phyloP scores from a whole-genome alignment of 2,113 vertebrate species.

The Alosa alosa region DNA sequence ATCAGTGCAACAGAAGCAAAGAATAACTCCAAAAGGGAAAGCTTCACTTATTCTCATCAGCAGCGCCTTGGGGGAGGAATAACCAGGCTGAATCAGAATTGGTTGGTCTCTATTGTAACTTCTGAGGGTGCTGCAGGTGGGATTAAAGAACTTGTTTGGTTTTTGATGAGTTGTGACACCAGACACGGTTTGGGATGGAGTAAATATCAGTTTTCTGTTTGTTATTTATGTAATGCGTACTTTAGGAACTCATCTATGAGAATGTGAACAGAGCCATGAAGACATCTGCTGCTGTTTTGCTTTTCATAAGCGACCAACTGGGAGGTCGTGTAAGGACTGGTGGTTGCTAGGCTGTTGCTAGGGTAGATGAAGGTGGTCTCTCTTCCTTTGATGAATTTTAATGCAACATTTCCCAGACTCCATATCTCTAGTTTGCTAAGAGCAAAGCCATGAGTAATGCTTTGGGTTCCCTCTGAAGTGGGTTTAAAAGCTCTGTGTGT shows the following conservation, averaged over 20 bases:
- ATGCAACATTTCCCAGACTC: neutral
- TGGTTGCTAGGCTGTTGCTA: too few relatives aligned
- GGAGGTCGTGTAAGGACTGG: neutral
- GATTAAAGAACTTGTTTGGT: neutral
- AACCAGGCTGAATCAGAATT: neutral
- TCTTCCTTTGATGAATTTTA: neutral
- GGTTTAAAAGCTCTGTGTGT: neutral
- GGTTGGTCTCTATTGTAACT: neutral
- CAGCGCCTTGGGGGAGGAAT: neutral
- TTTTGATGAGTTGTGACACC: neutral
- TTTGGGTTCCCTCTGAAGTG: neutral
- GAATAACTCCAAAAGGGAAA: neutral
- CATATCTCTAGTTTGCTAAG: neutral
- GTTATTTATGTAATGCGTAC: neutral
- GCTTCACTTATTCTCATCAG: neutral
- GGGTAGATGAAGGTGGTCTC: neutral
- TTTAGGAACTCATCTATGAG: neutral
- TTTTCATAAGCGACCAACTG: neutral
- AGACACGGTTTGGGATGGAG: neutral
- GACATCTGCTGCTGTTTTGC: neutral
- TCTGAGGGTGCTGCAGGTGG: neutral
- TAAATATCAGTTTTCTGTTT: neutral
- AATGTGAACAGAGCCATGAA: neutral
- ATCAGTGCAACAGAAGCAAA: neutral
- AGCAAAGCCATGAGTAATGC: neutral